Evolutionary conservation across 2,888 invertebrate species (phyloP).

Genomic region (Hoplodrina ambigua): DNA sequence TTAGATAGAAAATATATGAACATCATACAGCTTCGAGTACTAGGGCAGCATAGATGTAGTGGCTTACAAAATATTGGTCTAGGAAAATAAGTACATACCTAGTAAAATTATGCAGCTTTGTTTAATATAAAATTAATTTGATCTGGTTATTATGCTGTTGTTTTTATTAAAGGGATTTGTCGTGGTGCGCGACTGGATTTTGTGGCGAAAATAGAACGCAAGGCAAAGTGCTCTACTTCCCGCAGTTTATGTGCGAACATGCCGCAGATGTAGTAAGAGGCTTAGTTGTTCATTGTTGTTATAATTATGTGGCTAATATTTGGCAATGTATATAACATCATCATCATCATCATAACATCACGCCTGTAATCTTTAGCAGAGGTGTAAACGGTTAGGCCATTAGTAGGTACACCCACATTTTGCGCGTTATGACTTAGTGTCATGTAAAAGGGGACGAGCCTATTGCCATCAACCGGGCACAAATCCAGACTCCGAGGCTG

Average conservation of each 20-base stretch:
- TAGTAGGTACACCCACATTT: too few relatives aligned
- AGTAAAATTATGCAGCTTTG: conserved; percentile 19
- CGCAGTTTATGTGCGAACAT: conserved; percentile 17
- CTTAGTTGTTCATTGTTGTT: conserved; percentile 1
- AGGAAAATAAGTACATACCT: conserved; percentile 1
- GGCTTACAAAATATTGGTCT: conserved; percentile 11
- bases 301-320: not conserved
- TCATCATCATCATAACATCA: too few relatives aligned
- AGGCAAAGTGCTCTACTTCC: conserved; percentile 22
- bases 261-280: not conserved
- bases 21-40: conserved; percentile 9
- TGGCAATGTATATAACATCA: not conserved
- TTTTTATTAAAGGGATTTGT: conserved; percentile 14
- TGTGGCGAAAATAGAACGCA: conserved; percentile 32
- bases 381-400: too few relatives aligned
- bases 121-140: conserved; percentile 9
- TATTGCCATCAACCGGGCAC: too few relatives aligned
- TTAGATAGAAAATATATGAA: conserved; percentile 7
- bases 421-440: too few relatives aligned
- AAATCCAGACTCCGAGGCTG: too few relatives aligned
- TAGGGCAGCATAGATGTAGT: not conserved
- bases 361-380: too few relatives aligned
- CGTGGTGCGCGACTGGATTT: conserved; percentile 14
- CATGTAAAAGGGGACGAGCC: too few relatives aligned
- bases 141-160: conserved; percentile 17